A percentile compares a stretch with the other conserved stretches of the same genome.
Conservation (phyloP, 2,888 invertebrate species). For the Flabesymbios commensalis region DNA sequence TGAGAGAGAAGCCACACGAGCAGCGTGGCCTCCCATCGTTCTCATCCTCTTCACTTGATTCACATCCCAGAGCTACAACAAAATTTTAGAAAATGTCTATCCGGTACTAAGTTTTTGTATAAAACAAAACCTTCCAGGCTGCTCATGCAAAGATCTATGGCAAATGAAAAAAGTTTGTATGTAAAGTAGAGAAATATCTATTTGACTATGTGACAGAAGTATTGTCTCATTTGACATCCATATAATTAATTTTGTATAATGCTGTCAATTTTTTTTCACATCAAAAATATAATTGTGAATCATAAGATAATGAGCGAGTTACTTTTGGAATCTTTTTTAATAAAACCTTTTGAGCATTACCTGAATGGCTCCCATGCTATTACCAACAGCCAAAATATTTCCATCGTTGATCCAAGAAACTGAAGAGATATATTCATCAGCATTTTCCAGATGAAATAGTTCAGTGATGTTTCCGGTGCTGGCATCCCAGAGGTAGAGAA, state of each 20-base stretch:
- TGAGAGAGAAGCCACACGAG: slow-evolving; percentile 81
- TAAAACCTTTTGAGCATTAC: no score
- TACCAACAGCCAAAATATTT: slow-evolving; percentile 80
- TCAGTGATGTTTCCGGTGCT: slow-evolving; percentile 79
- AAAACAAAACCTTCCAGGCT: background rate
- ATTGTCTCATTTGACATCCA: no score
- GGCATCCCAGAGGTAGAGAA: slow-evolving; percentile 88
- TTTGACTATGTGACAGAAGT: no score
- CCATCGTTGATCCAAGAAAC: slow-evolving; percentile 84
- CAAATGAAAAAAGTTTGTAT: no score
- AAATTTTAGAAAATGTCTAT: background rate
- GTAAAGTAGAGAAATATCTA: no score
- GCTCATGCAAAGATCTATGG: background rate
- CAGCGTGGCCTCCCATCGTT: slow-evolving; percentile 84
- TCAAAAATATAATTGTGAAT: no score
- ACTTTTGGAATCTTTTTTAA: no score
- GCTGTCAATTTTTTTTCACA: no score
- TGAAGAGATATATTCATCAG: slow-evolving; percentile 68
- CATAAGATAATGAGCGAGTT: no score
- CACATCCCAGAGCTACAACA: slow-evolving; percentile 86
- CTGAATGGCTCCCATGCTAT: slow-evolving; percentile 79
- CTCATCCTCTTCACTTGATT: slow-evolving; percentile 75
- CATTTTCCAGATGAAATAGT: slow-evolving; percentile 74
- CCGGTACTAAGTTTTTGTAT: background rate
- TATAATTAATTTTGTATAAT: no score